A percentile compares a stretch with the other conserved stretches of the same genome.
Evolutionary conservation across 2,888 invertebrate species (phyloP).

Genomic region (Diarsia mendica): DNA sequence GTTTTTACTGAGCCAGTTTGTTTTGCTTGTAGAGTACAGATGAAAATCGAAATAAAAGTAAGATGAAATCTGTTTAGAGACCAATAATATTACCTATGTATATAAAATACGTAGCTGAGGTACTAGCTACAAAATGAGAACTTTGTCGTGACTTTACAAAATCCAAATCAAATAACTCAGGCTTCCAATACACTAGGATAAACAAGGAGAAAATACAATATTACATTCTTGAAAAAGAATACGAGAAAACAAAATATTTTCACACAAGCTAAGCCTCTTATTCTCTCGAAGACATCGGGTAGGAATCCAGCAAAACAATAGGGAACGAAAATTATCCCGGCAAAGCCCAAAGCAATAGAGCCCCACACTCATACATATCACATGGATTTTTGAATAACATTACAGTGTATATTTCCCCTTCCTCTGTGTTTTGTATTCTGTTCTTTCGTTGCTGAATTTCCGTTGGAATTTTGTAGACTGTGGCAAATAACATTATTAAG

Average conservation of each 20-base stretch:
- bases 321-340: constrained; percentile 73
- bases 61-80: background rate
- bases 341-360: constrained; percentile 70
- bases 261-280: constrained; percentile 70
- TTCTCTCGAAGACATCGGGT: constrained; percentile 70
- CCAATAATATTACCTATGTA: background rate
- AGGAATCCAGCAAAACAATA: constrained; percentile 72
- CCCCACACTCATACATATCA: constrained; percentile 67
- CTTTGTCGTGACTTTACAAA: background rate
- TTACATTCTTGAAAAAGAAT: constrained; percentile 52
- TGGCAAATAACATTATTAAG: constrained; percentile 53
- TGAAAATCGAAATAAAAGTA: background rate
- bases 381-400: constrained; percentile 70
- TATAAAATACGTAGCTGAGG: background rate
- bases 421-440: constrained; percentile 52
- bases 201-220: constrained; percentile 39
- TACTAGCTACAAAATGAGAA: background rate
- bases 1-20: constrained; percentile 9
- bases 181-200: constrained; percentile 23
- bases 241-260: constrained; percentile 66
- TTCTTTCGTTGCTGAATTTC: constrained; percentile 38
- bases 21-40: constrained; percentile 7
- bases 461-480: constrained; percentile 54
- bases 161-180: constrained; percentile 23
- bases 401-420: constrained; percentile 55